Evolutionary conservation across 1,140 invertebrate species (phyloP).

Genomic region (Trichoplusia ni): DNA sequence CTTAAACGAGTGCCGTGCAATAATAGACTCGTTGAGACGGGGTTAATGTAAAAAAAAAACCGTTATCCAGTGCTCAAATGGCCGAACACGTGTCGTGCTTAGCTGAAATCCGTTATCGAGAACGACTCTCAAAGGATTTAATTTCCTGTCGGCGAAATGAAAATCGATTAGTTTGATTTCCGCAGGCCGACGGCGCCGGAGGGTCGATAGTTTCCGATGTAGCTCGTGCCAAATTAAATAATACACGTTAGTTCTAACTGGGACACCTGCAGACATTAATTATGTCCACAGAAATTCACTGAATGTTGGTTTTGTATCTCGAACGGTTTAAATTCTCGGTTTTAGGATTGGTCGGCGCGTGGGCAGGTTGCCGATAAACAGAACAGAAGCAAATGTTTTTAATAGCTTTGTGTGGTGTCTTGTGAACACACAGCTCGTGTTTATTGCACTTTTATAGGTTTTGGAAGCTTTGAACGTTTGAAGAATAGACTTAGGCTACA

Average conservation of each 20-base stretch:
- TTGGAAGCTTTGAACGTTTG: too few relatives aligned
- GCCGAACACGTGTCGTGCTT: conserved; percentile 76
- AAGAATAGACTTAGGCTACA: too few relatives aligned
- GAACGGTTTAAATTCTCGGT: neutral
- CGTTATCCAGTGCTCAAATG: conserved; percentile 32
- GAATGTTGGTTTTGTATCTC: conserved; percentile 17
- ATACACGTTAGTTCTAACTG: conserved; percentile 59
- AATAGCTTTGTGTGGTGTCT: too few relatives aligned
- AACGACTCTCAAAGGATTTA: conserved; percentile 78
- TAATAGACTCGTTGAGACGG: conserved; percentile 11
- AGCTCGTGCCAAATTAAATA: conserved; percentile 66
- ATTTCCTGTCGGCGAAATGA: conserved; percentile 79
- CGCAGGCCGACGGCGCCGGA: conserved; percentile 61
- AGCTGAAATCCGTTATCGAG: conserved; percentile 75
- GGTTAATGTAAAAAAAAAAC: conserved; percentile 20
- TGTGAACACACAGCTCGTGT: too few relatives aligned
- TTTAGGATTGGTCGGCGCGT: neutral
- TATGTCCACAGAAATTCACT: neutral
- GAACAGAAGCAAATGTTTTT: conserved; percentile 3
- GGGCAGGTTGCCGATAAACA: neutral
- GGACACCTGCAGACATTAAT: conserved; percentile 26
- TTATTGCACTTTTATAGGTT: too few relatives aligned
- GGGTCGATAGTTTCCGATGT: conserved; percentile 74
- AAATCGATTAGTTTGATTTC: conserved; percentile 81
- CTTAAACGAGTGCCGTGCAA: conserved; percentile 7